Evolutionary conservation across 2,797 vertebrate species (phyloP), one percentile per base, ranked within the genome.

Genomic region (Scolopax bukidnonensis): DNA sequence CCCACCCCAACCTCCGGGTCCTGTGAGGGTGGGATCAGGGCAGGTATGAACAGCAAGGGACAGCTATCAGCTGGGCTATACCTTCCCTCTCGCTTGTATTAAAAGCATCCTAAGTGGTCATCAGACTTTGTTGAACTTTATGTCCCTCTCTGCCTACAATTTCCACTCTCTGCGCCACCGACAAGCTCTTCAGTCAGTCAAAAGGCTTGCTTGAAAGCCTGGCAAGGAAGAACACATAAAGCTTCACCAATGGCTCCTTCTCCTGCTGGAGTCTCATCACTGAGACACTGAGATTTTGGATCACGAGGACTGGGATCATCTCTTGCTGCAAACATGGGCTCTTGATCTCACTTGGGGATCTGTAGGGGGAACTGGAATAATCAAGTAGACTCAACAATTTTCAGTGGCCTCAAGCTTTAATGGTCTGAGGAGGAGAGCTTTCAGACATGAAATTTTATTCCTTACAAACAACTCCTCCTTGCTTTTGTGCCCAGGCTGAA

Each of bases 401-500:
- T 79, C 77, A 74, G 32, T 41, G 43, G 48, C 43, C 71, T 90
- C 60, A 83, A 23, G 27, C 18, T 89, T 84, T 61, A 83, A 74
- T 33, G 24, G 48, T n/a, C 47, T 41, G 73, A 83, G 27, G 7
- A 88, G 10, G 15, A 93, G 32, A 90, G 48, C 36, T 89, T 92
- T 61, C 61, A 89, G 64, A 84, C 30, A 59, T 48, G 51, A 64
- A 64, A 92, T 75, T 27, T 40, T 75, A 78, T 65, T 90, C 65
- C 61, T 87, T 87, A 81, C 43, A 64, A 95, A 89, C 63, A 95
- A 47, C 43, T 16, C 53, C 80, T 81, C 71, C 86, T 54, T 87
- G 71, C 21, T n/a, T 51, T 82, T 77, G 45, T 80, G 25, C 38
- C 48, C 69, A 93, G 81, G 89, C 73, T 81, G 78, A 89, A 83